Base-by-base conservation (phyloP, 2,888 invertebrate species). In the Idaea aversata region DNA sequence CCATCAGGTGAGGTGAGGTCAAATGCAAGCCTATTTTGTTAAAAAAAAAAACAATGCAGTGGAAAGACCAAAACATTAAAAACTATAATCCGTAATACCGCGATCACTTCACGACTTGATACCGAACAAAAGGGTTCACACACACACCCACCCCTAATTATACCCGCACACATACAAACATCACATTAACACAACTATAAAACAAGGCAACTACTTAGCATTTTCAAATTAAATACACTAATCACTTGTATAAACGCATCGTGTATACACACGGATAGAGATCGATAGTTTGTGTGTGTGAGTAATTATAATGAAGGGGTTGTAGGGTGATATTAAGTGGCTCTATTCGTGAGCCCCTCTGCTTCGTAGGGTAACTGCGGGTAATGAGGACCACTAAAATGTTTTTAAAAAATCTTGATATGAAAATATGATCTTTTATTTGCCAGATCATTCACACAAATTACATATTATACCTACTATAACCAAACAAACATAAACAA, bases 191-290 rank as follows among this genome's bases (percentile, higher is more conserved):
- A 87, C 88, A 84, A 75, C 84, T 78, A 86, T 87, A 87, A 88
- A 90, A 90, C 90, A 91, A 88, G 88, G 88, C 87, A 90, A 92
- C 92, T 92, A 91, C 92, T 93, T 92, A 92, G 90, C 93, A 91
- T 92, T 92, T 92, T 93, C 92, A 91, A 93, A 93, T 93, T 91
- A 93, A 92, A 91, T 91, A 92, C 92, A 92, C 92, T 93, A 93
- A 93, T 92, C 91, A 92, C 91, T 89, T 88, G 88, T 90, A 89
- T 90, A 90, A 88, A 88, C 88, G 86, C 81, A 79, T 68, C 69
- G 86, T 85, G 82, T 88, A 85, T 80, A 82, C 80, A 91, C 80
- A 86, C 80, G 76, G 71, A 74, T 67, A 65, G 66, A 81, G 91
- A 90, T 91, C 92, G 91, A 91, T 91, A 91, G 72, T 87, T 81